Base-by-base conservation (phyloP, 1,140 invertebrate species). In the Saccostrea cuccullata region DNA sequence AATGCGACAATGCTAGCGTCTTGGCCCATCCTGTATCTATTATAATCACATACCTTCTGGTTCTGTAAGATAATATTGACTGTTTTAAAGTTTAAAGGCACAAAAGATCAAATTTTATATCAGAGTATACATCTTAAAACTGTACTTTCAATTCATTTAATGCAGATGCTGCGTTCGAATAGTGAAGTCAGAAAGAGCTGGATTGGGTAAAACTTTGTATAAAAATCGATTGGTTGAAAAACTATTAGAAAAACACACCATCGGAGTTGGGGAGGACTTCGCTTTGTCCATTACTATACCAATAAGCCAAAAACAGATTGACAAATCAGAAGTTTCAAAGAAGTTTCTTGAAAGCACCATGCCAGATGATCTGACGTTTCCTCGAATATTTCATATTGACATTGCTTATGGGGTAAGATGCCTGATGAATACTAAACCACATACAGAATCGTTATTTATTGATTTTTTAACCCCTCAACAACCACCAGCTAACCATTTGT, bases 161-260 rank as follows among this genome's bases (percentile, higher is more conserved):
- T 90, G 64, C 83, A 93, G 92, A 12, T 92, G 89, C 20, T 90
- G 86, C 73, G 92, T 93, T 12, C 90, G 93, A 67, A 86, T 94
- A 13, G 89, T 94, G 3, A 92, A 90, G 84, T 94, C 94, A 0
- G 82, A 87, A 56, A 89, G 92, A 82, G 93, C 94, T 26, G 94
- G 93, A 58, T 91, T 92, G 30, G 94, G 94, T 9, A 94, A 94
- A 88, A 91, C 91, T n/a, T 89, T 94, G 30, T 91, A 90, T 70
- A 90, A 91, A 40, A 88, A 88, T 15, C 89, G 93, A 55, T 67
- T 89, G 15, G 87, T 86, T 15, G 85, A 89, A 86, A 64, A 90
- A 60, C 77, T 92, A 26, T 73, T 11, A 64, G 60, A 86, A 20
- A 64, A 67, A 67, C 55, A 84, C 40, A n/a, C 67, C 30, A 17